A percentile compares a stretch with the other conserved stretches of the same genome.
These are phyloP conservation scores for Gerris lacustris DNA, from an alignment of 2,888 invertebrate genomes.

Conservation along the genomic window DNA sequence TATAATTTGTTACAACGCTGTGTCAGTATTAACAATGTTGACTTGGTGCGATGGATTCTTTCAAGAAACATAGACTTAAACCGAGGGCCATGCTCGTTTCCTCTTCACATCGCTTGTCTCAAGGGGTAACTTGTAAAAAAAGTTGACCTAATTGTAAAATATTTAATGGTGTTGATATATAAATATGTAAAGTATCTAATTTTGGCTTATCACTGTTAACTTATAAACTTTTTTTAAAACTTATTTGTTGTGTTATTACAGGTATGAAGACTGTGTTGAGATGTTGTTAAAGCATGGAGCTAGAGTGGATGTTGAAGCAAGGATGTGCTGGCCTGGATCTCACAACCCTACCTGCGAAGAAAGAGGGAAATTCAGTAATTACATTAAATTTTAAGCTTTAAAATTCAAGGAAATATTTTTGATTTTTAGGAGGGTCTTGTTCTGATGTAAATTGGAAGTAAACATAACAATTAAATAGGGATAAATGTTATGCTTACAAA, in stretches of 20 bases:
- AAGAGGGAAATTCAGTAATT: constrained; percentile 49
- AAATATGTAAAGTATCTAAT: not conserved
- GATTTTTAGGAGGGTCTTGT: too few relatives aligned
- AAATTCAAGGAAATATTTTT: too few relatives aligned
- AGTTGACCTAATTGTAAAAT: not conserved
- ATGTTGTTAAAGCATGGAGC: constrained; percentile 55
- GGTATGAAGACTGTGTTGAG: constrained; percentile 56
- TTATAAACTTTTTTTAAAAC: constrained; percentile 11
- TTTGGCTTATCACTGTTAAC: not conserved
- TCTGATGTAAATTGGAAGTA: too few relatives aligned
- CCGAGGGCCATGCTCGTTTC: constrained; percentile 58
- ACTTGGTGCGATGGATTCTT: constrained; percentile 54
- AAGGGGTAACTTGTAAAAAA: constrained; percentile 42
- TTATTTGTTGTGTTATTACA: constrained; percentile 31
- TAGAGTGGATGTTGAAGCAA: constrained; percentile 54
- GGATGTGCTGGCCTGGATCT: constrained; percentile 63
- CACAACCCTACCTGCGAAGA: constrained; percentile 59
- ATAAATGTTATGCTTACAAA: too few relatives aligned
- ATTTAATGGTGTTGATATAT: not conserved
- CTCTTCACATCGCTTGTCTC: constrained; percentile 59
- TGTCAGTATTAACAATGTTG: constrained; percentile 56
- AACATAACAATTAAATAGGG: too few relatives aligned
- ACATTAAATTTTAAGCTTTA: not conserved
- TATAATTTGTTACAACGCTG: constrained; percentile 61
- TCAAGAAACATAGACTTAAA: constrained; percentile 53